Evolutionary conservation across 2,113 vertebrate genomes (phyloP).

Genomic region (Misgurnus anguillicaudatus): DNA sequence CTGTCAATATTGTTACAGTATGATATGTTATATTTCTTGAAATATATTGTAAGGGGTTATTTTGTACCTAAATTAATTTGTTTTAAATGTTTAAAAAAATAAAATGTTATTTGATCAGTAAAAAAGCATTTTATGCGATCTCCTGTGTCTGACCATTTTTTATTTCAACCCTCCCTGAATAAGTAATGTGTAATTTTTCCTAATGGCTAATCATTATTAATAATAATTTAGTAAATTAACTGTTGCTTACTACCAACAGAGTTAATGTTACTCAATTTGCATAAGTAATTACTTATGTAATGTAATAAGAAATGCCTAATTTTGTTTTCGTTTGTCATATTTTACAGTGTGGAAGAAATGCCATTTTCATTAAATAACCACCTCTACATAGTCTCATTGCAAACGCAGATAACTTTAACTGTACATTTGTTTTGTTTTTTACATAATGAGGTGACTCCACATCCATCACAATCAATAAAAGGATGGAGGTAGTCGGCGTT

Average conservation of each 20-base stretch:
- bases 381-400: too few relatives aligned
- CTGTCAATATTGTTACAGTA: too few relatives aligned
- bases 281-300: background rate
- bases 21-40: background rate
- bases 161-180: background rate
- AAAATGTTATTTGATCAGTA: background rate
- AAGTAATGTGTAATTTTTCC: too few relatives aligned
- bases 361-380: too few relatives aligned
- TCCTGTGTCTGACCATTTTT: background rate
- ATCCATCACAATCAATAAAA: background rate
- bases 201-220: too few relatives aligned
- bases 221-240: background rate
- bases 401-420: too few relatives aligned
- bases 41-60: background rate
- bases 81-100: background rate
- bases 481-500: background rate
- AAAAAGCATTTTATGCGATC: background rate
- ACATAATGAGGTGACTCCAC: background rate
- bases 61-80: background rate
- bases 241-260: background rate
- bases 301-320: background rate
- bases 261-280: too few relatives aligned
- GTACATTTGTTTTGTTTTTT: background rate
- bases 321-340: background rate
- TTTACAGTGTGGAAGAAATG: too few relatives aligned